A percentile compares a stretch with the other conserved stretches of the same genome.
Conservation (phyloP, 2,797 vertebrate genomes). For the Cygnus olor region DNA sequence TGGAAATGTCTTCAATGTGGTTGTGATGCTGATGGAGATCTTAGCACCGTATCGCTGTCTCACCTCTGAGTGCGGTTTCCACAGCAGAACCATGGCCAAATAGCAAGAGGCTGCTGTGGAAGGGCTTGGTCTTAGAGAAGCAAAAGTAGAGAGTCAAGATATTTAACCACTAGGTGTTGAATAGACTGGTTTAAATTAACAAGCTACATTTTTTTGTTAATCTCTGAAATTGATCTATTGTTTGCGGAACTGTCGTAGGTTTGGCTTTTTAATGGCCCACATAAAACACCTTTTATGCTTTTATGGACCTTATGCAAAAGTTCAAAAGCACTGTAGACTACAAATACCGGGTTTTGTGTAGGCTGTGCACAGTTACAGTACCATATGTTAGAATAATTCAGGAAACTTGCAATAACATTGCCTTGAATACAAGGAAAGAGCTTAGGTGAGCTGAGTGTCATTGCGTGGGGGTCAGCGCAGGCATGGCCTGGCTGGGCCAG, state of each 20-base stretch:
- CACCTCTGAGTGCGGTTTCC: background rate
- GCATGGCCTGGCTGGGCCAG: rapidly evolving
- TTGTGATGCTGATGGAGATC: background rate
- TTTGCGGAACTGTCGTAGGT: background rate
- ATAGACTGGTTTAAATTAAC: background rate
- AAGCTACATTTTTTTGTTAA: background rate
- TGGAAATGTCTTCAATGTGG: background rate
- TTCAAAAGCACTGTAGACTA: background rate
- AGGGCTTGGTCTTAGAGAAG: background rate
- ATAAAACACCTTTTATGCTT: background rate
- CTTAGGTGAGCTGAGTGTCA: background rate
- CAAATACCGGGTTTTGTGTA: background rate
- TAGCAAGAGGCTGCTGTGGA: background rate
- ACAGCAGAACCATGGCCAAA: background rate
- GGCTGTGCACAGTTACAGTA: background rate
- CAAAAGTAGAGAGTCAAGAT: background rate
- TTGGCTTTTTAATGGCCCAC: background rate
- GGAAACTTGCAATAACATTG: background rate
- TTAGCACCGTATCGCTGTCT: background rate
- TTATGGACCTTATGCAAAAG: background rate
- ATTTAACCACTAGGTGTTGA: background rate
- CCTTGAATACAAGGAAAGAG: background rate
- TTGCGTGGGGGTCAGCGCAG: background rate
- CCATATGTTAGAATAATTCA: background rate
- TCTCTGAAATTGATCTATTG: background rate